Evolutionary conservation across 2,113 vertebrate genomes (phyloP).

Genomic region (Chaetodon trifascialis): DNA sequence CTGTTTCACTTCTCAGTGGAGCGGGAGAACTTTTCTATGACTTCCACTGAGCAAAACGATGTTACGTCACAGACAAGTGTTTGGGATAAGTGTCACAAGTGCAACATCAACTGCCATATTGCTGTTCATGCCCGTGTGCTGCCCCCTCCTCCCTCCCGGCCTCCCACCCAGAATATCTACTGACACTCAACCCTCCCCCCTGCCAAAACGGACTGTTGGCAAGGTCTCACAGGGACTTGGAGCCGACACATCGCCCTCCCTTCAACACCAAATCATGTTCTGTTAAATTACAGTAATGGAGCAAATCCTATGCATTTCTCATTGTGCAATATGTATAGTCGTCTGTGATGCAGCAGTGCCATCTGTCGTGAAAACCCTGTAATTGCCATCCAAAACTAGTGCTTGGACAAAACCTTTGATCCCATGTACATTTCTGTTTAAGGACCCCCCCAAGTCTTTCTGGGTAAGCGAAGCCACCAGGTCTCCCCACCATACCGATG

Average conservation of each 20-base stretch:
- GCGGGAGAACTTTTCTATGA: slow-evolving; percentile 44
- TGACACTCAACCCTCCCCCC: slow-evolving; percentile 30
- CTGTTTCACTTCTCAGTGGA: slow-evolving; percentile 44
- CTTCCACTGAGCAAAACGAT: slow-evolving; percentile 62
- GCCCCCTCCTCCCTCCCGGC: neutral
- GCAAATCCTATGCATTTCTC: slow-evolving; percentile 73
- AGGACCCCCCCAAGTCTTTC: slow-evolving; percentile 49
- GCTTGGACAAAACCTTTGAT: slow-evolving; percentile 49
- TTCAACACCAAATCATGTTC: slow-evolving; percentile 46
- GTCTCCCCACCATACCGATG: slow-evolving; percentile 63
- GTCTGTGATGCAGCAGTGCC: slow-evolving; percentile 80
- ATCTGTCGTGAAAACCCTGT: slow-evolving; percentile 76
- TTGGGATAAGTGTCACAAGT: slow-evolving; percentile 56
- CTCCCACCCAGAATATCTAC: slow-evolving; percentile 20
- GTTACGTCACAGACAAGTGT: slow-evolving; percentile 45
- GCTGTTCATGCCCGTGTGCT: slow-evolving; percentile 44
- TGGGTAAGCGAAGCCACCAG: slow-evolving; percentile 60
- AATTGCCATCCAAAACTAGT: slow-evolving; percentile 70
- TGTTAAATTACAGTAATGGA: slow-evolving; percentile 62
- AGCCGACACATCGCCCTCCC: slow-evolving; percentile 35
- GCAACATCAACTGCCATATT: slow-evolving; percentile 61
- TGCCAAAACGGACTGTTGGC: slow-evolving; percentile 50
- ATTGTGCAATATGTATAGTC: slow-evolving; percentile 76
- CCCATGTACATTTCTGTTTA: slow-evolving; percentile 56
- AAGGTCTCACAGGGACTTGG: slow-evolving; percentile 46